Conservation (phyloP, 2,797 vertebrate genomes). For the Masticophis lateralis region DNA sequence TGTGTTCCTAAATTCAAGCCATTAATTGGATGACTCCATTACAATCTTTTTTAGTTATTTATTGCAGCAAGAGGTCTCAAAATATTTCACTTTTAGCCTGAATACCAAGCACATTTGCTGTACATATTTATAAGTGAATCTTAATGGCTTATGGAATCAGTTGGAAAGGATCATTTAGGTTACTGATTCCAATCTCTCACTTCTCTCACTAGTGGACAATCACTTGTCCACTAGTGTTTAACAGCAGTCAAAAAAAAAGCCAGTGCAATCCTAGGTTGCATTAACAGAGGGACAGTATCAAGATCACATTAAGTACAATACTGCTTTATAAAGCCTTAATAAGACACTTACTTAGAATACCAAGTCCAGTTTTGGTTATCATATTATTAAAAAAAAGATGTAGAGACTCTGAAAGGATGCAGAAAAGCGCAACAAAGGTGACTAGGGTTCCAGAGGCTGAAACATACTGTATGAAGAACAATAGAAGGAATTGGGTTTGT, state of each 20-base stretch:
- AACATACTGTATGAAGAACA: neutral
- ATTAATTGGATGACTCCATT: neutral
- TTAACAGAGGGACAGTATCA: neutral
- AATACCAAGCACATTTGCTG: neutral
- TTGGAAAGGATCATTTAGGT: neutral
- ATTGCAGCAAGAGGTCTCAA: neutral
- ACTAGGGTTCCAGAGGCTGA: neutral
- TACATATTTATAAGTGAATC: neutral
- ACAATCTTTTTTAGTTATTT: neutral
- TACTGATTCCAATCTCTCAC: neutral
- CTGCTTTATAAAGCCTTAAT: neutral
- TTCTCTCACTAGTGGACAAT: neutral
- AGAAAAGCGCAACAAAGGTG: neutral
- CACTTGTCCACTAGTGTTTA: neutral
- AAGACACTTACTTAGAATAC: neutral
- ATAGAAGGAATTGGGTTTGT: neutral
- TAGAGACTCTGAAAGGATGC: neutral
- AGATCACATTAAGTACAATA: neutral
- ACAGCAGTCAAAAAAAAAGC: neutral
- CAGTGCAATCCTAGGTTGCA: neutral
- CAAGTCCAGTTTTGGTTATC: neutral
- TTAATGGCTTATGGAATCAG: neutral
- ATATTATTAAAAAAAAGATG: neutral
- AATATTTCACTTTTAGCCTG: neutral
- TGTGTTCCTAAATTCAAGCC: neutral